These are phyloP conservation scores for Cnemophilus loriae DNA, from an alignment of 2,113 vertebrate species.

Conservation along the genomic window DNA sequence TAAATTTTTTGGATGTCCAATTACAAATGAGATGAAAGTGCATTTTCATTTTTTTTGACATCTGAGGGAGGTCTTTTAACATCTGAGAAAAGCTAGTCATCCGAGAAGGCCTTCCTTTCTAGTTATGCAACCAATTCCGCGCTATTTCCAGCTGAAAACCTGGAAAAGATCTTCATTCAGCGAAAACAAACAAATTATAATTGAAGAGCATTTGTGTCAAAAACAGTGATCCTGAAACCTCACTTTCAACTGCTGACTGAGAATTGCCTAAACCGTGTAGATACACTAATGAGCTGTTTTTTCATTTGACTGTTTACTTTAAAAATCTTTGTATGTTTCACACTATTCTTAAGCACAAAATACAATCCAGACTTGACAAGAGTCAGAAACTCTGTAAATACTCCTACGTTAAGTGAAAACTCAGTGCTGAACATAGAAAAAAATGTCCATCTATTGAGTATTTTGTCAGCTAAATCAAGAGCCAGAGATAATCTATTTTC, in stretches of 20 bases:
- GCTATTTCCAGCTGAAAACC: not conserved
- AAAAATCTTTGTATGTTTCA: not conserved
- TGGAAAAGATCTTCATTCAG: not conserved
- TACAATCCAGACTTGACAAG: not conserved
- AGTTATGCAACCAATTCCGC: not conserved
- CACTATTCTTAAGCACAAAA: not conserved
- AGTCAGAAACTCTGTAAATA: not conserved
- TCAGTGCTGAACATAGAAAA: not conserved
- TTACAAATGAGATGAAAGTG: not conserved
- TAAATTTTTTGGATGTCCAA: not conserved
- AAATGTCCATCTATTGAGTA: not conserved
- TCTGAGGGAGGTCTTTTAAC: not conserved
- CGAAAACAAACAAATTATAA: not conserved
- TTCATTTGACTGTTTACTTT: not conserved
- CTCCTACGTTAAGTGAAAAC: not conserved
- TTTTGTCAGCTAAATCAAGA: not conserved
- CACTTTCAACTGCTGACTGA: not conserved
- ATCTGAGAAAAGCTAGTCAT: not conserved
- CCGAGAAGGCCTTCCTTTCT: not conserved
- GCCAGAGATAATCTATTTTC: not conserved
- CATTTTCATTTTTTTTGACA: not conserved
- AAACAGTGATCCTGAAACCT: not conserved
- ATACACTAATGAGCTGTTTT: not conserved
- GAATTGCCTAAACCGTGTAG: not conserved
- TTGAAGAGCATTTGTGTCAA: not conserved